Percentiles rank a stretch among this genome's conserved stretches.
Evolutionary conservation across 2,113 vertebrate genomes (phyloP).

Genomic region (Amia ocellicauda): DNA sequence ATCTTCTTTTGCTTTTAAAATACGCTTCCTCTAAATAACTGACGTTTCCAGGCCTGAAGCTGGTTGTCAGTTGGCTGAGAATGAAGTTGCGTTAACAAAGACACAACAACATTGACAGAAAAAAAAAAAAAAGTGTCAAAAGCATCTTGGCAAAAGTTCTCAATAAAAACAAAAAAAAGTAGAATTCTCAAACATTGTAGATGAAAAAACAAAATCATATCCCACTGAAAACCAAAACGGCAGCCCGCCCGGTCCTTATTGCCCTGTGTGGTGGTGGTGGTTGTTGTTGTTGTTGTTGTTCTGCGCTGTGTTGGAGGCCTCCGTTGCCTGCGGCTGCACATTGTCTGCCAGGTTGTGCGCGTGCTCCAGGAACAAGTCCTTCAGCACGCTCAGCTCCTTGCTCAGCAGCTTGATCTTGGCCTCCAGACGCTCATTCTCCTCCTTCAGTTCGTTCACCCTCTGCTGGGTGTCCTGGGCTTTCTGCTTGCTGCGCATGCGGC

Average conservation of each 20-base stretch:
- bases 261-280: slow-evolving; percentile 34
- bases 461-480: slow-evolving; percentile 95
- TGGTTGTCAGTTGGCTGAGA: slow-evolving; percentile 1
- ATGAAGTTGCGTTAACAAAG: not conserved
- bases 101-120: too few species aligned
- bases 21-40: not conserved
- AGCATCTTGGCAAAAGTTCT: not conserved
- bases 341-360: slow-evolving; percentile 94
- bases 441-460: slow-evolving; percentile 93
- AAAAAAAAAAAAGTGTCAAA: too few species aligned
- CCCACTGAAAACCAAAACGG: not conserved
- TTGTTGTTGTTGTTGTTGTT: slow-evolving; percentile 34
- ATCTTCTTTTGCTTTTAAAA: too few species aligned
- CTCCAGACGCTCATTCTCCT: slow-evolving; percentile 97
- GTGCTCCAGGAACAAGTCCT: slow-evolving; percentile 97
- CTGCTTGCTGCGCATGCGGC: slow-evolving; percentile 95
- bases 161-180: not conserved
- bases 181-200: not conserved
- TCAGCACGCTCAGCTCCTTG: slow-evolving; percentile 95
- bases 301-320: slow-evolving; percentile 52
- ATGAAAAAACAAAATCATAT: not conserved
- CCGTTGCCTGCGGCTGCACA: slow-evolving; percentile 72
- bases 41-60: not conserved
- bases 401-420: slow-evolving; percentile 97
- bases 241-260: slow-evolving; percentile 39